Conservation (phyloP, 2,797 vertebrate species). For the Chloroceryle amazona region DNA sequence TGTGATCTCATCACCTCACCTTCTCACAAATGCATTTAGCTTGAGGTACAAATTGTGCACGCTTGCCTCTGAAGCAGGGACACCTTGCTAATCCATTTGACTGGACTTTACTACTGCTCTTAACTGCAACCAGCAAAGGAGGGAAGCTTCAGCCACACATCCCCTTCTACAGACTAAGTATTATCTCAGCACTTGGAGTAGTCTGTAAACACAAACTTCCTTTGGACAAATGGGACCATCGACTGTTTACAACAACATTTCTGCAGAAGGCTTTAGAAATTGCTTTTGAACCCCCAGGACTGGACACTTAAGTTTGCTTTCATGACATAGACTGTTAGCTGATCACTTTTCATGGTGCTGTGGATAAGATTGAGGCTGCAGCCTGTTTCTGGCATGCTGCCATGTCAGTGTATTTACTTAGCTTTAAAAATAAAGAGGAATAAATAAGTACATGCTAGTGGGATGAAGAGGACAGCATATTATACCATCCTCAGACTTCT, state of each 20-base stretch:
- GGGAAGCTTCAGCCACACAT: not conserved
- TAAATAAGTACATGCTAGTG: not conserved
- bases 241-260: not conserved
- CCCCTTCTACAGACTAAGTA: fast-evolving
- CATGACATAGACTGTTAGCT: not conserved
- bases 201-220: not conserved
- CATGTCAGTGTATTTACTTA: not conserved
- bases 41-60: not conserved
- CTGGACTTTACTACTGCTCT: not conserved
- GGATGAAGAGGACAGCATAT: not conserved
- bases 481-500: not conserved
- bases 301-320: not conserved
- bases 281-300: not conserved
- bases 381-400: not conserved
- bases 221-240: not conserved
- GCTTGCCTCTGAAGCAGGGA: not conserved
- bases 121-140: not conserved
- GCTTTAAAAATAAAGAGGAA: not conserved
- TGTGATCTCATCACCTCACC: not conserved
- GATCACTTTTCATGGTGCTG: not conserved
- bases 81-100: fast-evolving
- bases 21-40: not conserved
- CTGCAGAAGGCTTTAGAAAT: not conserved
- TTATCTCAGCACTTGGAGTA: not conserved
- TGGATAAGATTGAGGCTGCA: not conserved